Conservation (phyloP, 2,888 invertebrate species). For the Xestia sexstrigata region DNA sequence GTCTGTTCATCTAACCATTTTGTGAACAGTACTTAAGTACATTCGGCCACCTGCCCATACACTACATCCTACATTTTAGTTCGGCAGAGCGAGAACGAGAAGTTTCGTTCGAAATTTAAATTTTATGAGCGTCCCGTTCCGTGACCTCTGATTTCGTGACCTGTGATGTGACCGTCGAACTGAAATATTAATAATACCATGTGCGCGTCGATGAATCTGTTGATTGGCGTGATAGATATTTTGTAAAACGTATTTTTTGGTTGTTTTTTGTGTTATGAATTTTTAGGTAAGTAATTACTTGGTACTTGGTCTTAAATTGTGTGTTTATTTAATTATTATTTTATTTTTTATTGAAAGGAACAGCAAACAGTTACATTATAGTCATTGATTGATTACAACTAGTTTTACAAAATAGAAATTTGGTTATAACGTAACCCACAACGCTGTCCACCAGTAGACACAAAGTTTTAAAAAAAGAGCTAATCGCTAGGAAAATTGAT, state of each 20-base stretch:
- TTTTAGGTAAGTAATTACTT: no score
- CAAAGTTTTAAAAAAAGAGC: no score
- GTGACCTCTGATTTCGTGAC: neutral
- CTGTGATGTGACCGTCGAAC: neutral
- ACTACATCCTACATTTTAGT: constrained; percentile 61
- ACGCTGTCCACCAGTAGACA: no score
- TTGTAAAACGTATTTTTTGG: constrained; percentile 7
- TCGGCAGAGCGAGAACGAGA: constrained; percentile 37
- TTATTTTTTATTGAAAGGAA: no score
- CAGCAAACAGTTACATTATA: no score
- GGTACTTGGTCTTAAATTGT: neutral
- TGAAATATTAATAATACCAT: constrained; percentile 39
- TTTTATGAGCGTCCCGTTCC: constrained; percentile 54
- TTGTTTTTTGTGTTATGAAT: neutral
- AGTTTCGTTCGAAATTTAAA: constrained; percentile 64
- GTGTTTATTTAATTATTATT: no score
- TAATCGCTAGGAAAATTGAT: no score
- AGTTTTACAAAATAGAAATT: no score
- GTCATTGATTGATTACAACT: no score
- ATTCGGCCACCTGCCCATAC: constrained; percentile 53
- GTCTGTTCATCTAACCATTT: neutral
- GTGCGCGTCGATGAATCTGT: constrained; percentile 6
- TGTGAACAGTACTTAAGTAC: constrained; percentile 36
- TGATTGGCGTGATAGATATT: constrained; percentile 36
- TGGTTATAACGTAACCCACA: no score